Evolutionary conservation across 2,888 invertebrate genomes (phyloP), one percentile per base, ranked within the genome.

Genomic region (Seira ritae): DNA sequence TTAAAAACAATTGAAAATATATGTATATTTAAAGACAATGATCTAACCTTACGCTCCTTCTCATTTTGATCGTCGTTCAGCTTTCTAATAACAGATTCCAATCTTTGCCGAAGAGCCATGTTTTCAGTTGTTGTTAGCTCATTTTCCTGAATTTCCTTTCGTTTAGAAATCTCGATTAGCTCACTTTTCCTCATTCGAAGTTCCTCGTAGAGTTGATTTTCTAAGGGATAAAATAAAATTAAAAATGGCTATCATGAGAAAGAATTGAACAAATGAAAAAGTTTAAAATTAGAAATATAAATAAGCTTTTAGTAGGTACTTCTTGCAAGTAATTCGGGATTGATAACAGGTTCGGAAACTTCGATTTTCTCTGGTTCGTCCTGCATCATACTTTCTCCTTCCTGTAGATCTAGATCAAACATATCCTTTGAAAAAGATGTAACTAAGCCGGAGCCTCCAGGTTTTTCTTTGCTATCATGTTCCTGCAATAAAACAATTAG

Each of bases 71-170:
- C 96, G 37, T 91, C 90, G 85, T 95, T 92, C 12, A 97, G 91
- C 89, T 94, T 94, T 87, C 97, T 95, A 24, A 97, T 91, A 73
- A 94, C 95, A 87, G 95, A 95, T 90, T 95, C 94, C 91, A 98
- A 95, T 75, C 97, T 92, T 90, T 96, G 96, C 69, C 95, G 92
- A 15, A 97, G 91, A 12, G 96, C 95, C 85, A 94, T 92, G 90
- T 97, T 97, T 90, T 97, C 96, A 90, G 97, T 96, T 67, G 94
- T 95, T 22, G 95, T 94, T 84, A 97, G 94, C 91, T 97, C 96
- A 87, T 94, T 93, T 89, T 97, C 96, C 86, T 96, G 96, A 89
- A 95, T 94, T 77, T 94, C 93, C 84, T 95, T 92, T 71, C 95
- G 93, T 55, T 94, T 93, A 89, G 94, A 94, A 17, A 97, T 91